These are phyloP conservation scores for Drosophila paracracens DNA, from an alignment of 2,888 invertebrate genomes.

Conservation along the genomic window DNA sequence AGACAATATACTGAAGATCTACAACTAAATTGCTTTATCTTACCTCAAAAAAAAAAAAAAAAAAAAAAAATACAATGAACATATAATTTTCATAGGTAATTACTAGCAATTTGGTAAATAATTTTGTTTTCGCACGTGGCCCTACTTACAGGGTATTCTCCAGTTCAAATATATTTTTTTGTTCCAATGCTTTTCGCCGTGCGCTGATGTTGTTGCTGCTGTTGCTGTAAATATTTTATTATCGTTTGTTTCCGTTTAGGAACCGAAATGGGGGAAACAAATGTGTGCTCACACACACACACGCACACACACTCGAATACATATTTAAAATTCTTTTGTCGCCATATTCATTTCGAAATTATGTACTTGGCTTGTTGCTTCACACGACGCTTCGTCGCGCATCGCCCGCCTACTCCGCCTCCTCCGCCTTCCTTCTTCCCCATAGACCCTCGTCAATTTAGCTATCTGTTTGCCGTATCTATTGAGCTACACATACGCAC, in stretches of 20 bases:
- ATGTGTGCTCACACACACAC: constrained; percentile 38
- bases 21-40: background rate
- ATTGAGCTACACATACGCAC: constrained; percentile 17
- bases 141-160: background rate
- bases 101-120: background rate
- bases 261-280: constrained; percentile 73
- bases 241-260: constrained; percentile 79
- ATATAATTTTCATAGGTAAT: background rate
- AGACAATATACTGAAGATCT: background rate
- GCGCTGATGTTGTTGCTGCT: constrained; percentile 39
- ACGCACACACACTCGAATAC: constrained; percentile 35
- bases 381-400: constrained; percentile 69
- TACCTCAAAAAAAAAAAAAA: background rate
- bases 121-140: background rate
- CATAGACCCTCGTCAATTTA: constrained; percentile 60
- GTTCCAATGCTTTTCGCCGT: constrained; percentile 29
- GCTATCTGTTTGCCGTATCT: constrained; percentile 58
- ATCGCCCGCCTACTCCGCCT: constrained; percentile 18
- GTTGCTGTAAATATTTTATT: constrained; percentile 76
- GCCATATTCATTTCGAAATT: constrained; percentile 75
- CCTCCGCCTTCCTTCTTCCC: background rate
- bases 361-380: constrained; percentile 77
- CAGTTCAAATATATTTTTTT: constrained; percentile 15
- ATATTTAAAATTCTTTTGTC: constrained; percentile 77
- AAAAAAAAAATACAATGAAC: background rate